These are phyloP conservation scores for Nasonia vitripennis DNA, from an alignment of 1,140 invertebrate species.

Conservation along the genomic window DNA sequence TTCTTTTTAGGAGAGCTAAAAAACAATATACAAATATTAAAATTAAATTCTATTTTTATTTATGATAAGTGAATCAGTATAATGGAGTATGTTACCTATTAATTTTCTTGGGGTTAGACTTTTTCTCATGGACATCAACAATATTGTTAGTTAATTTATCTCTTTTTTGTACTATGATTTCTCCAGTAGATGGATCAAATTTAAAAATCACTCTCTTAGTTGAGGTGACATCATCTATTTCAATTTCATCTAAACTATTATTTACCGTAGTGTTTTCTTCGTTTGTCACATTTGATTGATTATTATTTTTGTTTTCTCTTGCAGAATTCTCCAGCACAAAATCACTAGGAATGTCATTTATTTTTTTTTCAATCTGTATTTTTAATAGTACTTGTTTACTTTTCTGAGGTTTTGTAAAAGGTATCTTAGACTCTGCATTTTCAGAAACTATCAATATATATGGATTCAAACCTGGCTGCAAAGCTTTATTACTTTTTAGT, in stretches of 20 bases:
- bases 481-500: background rate
- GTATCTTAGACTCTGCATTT: background rate
- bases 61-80: too few relatives aligned
- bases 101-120: background rate
- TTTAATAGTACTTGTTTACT: conserved; percentile 28
- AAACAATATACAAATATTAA: background rate
- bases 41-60: too few relatives aligned
- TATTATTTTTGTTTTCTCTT: conserved; percentile 7
- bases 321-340: background rate
- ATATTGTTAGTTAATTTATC: conserved; percentile 8
- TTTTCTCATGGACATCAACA: background rate
- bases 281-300: background rate
- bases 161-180: conserved; percentile 56
- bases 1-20: background rate
- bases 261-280: background rate
- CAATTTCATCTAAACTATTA: conserved; percentile 12
- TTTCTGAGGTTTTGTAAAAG: background rate
- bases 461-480: conserved; percentile 23
- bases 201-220: conserved; percentile 57
- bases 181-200: conserved; percentile 54
- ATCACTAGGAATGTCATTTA: background rate
- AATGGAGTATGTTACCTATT: background rate
- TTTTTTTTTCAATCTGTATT: conserved; percentile 26
- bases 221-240: conserved; percentile 41
- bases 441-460: conserved; percentile 35